Evolutionary conservation across 92 coral and sea anemone genomes (phyloP), one percentile per base, ranked within the genome.

Genomic region (Virgularia gustaviana): DNA sequence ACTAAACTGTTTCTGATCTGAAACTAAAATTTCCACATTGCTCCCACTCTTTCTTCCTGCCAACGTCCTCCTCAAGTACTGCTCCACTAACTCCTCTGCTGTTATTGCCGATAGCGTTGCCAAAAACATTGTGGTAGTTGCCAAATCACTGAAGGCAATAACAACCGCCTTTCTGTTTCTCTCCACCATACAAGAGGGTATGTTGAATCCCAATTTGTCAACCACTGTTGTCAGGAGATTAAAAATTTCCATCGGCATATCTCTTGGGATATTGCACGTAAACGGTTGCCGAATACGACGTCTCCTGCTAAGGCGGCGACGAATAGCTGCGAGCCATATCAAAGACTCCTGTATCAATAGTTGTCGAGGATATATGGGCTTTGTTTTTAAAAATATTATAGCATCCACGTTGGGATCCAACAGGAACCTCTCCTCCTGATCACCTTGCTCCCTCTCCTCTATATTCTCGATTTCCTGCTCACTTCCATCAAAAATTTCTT

Each of bases 31-130:
- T 2, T 9, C 60, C 27, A 54, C 60, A 8, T 2, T 13, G 60
- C 60, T 54, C 3, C 60, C 60, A 54, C 60, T 54, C 60, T 54
- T 54, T 13, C 22, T 54, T 22, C 60, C 60, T 54, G 3, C 15
- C 60, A 54, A 54, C 2, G 60, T 8, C 22, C n/a, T 54, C 60
- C n/a, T 54, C 2, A 54, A 54, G 30, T 54, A 54, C 22, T 54
- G 2, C 3, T 54, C 30, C 5, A 8, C 60, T 1, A 54, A 2
- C 22, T 54, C 60, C 4, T 2, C 22, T 9, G 22, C 60, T 3
- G 60, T 2, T 2, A 54, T 22, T 54, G 60, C 60, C 60, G 60
- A 54, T 54, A 54, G 22, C n/a, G 22, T 13, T 2, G 60, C 7
- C 60, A 54, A 22, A 13, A 54, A 54, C 3, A 9, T 13, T 2